Percentiles rank a stretch among this genome's conserved stretches.
phyloP scores from a whole-genome alignment of 2,797 vertebrate species.

The Nyctalus aviator region DNA sequence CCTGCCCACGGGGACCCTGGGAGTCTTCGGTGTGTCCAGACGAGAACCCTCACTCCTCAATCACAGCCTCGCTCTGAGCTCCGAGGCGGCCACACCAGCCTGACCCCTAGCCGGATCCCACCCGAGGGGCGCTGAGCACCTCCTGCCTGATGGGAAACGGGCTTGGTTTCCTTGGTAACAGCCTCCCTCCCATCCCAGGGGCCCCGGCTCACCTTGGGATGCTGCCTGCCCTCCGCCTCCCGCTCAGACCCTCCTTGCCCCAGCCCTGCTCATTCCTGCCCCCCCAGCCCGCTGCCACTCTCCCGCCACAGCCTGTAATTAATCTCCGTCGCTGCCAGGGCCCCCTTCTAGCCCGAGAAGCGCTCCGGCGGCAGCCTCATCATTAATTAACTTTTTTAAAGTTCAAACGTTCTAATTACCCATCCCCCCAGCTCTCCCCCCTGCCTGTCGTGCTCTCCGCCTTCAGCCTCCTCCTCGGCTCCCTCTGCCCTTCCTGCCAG shows the following conservation, averaged over 20 bases:
- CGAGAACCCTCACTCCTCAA: not conserved
- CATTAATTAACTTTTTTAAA: constrained; percentile 87
- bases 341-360: constrained; percentile 81
- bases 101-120: not conserved
- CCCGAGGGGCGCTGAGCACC: not conserved
- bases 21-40: not conserved
- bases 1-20: not conserved
- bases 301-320: constrained; percentile 86
- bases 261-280: constrained; percentile 64
- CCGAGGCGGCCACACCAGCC: not conserved
- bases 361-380: constrained; percentile 84
- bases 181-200: not conserved
- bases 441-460: not conserved
- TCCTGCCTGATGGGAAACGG: not conserved
- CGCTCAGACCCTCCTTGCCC: not conserved
- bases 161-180: constrained; percentile 65
- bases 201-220: constrained; percentile 63
- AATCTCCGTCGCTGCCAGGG: constrained; percentile 86
- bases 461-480: constrained; percentile 14
- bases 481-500: constrained; percentile 25
- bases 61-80: not conserved
- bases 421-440: too few species aligned
- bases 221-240: not conserved
- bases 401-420: too few species aligned
- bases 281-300: constrained; percentile 70